Evolutionary conservation across 2,797 vertebrate genomes (phyloP).

Genomic region (Pseudochaenichthys georgianus): DNA sequence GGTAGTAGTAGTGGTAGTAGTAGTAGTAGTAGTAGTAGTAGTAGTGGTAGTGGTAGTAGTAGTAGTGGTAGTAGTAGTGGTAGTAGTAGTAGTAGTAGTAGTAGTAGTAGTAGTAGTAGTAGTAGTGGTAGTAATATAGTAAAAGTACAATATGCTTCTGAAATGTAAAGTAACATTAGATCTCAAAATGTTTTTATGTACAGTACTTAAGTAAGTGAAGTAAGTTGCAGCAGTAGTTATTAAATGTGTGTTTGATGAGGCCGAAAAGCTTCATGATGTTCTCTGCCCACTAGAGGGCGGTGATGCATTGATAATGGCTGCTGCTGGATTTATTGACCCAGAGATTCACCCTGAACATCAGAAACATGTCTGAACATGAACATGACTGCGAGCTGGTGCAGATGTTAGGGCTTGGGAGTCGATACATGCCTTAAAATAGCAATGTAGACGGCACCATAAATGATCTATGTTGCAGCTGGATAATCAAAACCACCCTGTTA

Average conservation of each 20-base stretch:
- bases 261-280: background rate
- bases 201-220: background rate
- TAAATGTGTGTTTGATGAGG: background rate
- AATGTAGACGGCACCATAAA: background rate
- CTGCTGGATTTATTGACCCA: background rate
- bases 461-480: background rate
- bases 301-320: constrained; percentile 16
- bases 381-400: background rate
- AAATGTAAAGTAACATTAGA: background rate
- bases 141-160: background rate
- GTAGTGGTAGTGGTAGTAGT: too few relatives aligned
- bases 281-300: constrained; percentile 46
- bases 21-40: too few relatives aligned
- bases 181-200: background rate
- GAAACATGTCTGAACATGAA: constrained; percentile 9
- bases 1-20: too few relatives aligned
- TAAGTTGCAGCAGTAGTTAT: background rate
- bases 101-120: too few relatives aligned
- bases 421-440: background rate
- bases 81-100: too few relatives aligned
- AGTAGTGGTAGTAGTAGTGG: too few relatives aligned
- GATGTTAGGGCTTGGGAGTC: background rate
- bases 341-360: background rate
- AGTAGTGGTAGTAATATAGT: too few relatives aligned
- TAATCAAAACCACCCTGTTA: background rate